Conservation (phyloP, 2,797 vertebrate species). For the Parambassis ranga region DNA sequence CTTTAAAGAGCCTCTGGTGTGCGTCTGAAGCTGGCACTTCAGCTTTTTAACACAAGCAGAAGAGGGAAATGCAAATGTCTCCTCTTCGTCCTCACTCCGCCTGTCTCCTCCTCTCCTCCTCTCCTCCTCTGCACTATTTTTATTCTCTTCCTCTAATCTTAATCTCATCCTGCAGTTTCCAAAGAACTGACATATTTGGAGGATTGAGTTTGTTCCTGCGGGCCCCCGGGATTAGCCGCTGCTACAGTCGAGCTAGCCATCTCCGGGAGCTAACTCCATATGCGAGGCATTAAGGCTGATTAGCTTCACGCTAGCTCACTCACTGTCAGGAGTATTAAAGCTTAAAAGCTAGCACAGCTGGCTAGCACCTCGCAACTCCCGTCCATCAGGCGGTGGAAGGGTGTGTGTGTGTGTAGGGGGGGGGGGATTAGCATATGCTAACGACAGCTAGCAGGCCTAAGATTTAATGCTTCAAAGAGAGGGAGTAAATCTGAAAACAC, state of each 20-base stretch:
- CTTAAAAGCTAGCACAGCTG: conserved; percentile 51
- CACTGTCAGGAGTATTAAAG: conserved; percentile 59
- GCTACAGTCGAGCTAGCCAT: conserved; percentile 39
- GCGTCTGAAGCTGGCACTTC: background rate
- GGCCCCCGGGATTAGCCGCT: conserved; percentile 53
- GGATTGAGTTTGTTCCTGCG: conserved; percentile 39
- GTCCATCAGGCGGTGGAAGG: conserved; percentile 17
- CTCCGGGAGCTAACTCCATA: conserved; percentile 37
- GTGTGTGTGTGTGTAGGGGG: no score
- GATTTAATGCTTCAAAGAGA: conserved; percentile 33
- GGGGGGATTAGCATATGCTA: conserved; percentile 54
- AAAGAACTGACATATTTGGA: conserved; percentile 57
- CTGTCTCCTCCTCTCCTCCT: background rate
- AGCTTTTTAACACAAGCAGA: background rate
- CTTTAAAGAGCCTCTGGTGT: background rate
- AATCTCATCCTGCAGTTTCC: conserved; percentile 41
- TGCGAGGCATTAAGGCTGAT: conserved; percentile 62
- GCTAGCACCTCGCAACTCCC: conserved; percentile 45
- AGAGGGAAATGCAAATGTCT: background rate
- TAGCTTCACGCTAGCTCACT: conserved; percentile 51
- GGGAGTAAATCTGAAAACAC: conserved; percentile 37
- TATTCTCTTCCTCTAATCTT: conserved; percentile 22
- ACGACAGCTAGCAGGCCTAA: conserved; percentile 4
- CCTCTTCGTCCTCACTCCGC: background rate
- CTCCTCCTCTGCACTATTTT: background rate